Percentiles rank a stretch among this genome's conserved stretches.
phyloP scores from a whole-genome alignment of 2,113 vertebrate genomes.

The Pygoscelis antarcticus region DNA sequence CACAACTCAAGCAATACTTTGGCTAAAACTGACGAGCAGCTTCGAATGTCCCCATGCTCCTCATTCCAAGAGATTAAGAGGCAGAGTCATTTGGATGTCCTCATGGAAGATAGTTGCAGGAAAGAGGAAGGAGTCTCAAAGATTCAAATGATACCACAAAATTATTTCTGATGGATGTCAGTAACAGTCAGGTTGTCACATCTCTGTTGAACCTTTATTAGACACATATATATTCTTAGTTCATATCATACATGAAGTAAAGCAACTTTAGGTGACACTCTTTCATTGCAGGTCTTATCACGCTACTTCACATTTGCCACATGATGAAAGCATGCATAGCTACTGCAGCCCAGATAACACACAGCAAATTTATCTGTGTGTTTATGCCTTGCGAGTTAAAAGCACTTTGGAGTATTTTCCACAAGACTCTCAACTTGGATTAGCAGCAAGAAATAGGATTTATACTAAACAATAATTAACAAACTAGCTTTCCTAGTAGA shows the following conservation, averaged over 20 bases:
- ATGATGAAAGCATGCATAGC: background rate
- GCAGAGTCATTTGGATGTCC: background rate
- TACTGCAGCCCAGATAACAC: background rate
- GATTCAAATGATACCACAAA: background rate
- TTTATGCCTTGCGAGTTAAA: background rate
- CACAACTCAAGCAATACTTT: background rate
- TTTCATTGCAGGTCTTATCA: background rate
- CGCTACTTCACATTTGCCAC: background rate
- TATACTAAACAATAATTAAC: background rate
- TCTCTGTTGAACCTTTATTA: background rate
- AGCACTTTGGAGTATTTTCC: background rate
- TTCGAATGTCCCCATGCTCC: background rate
- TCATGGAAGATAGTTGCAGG: background rate
- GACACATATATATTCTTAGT: background rate
- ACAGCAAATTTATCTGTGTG: background rate
- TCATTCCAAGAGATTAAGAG: background rate
- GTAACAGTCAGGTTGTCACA: background rate
- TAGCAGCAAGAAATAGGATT: background rate
- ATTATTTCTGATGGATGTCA: background rate
- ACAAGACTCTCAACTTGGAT: background rate
- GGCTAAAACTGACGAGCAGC: background rate
- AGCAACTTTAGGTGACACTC: background rate
- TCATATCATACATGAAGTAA: background rate
- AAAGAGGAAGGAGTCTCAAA: background rate
- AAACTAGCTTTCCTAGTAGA: background rate